Base-by-base conservation (phyloP, 2,113 vertebrate species). In the Lasiurus borealis region DNA sequence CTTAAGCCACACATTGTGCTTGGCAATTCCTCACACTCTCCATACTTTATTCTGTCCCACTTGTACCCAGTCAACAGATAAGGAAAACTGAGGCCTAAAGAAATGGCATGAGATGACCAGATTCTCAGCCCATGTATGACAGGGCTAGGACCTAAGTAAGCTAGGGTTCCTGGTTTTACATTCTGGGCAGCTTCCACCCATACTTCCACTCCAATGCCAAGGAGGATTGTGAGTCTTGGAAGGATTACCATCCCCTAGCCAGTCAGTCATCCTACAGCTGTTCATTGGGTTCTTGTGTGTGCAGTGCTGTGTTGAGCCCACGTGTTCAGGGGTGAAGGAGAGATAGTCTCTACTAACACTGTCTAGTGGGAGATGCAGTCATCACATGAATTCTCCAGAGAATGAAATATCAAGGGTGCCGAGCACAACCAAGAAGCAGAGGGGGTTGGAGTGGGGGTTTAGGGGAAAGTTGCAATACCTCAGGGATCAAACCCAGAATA, bases 211-310 rank as follows among this genome's bases (percentile, higher is more conserved):
- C 7, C 8, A 10, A 36, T 10, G 9, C 46, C 21, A 19, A 68
- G n/a, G 10, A 27, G 31, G 7, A 0, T 10, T 0, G 2, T 29
- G 40, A 66, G 10, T 83, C 54, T 76, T 3, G 0, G 66, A 25
- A 76, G 31, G n/a, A 12, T 36, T 25, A 13, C 46, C 14, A 0
- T 16, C 46, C 21, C 25, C 6, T 40, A 12, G 6, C 52, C 86
- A n/a, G 23, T 1, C 29, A 9, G 34, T 75, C 29, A 10, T 7
- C 34, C 48, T 29, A 2, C 16, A 27, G 1, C 12, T 66, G n/a
- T 72, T n/a, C 1, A 27, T 4, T 19, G 62, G 69, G 46, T 27
- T 73, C 19, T 73, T 57, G 40, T 89, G 31, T 75, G 50, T 36
- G 54, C 71, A 19, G 23, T 36, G 46, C 54, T 80, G 6, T 50